Base-by-base conservation (phyloP, 2,113 vertebrate species). In the Eulemur macaco region DNA sequence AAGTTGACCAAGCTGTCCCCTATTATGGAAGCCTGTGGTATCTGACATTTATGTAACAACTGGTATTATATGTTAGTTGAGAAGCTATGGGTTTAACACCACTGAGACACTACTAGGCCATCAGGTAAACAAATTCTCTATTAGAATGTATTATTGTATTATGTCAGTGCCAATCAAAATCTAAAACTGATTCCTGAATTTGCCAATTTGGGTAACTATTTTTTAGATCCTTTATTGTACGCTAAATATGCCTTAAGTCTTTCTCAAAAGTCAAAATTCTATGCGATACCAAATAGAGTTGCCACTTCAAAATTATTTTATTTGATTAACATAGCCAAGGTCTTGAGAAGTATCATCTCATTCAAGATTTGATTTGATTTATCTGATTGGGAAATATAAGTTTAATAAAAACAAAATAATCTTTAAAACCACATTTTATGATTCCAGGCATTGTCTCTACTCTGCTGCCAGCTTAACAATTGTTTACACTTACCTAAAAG, bases 251-350 rank as follows among this genome's bases (percentile, higher is more conserved):
- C 8, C 18, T 89, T 34, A 81, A 54, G 29, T 27, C 17, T 87
- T 93, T 58, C 68, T 89, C 63, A 83, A 86, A 93, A 74, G 21
- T 64, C 27, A 92, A 69, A 58, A 74, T 45, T 83, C 52, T 84
- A 25, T 47, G 15, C 3, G 37, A 31, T 89, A 42, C 11, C 27
- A 63, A 86, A 73, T 29, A 10, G 29, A 66, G 25, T 86, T 94
- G 17, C 64, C 71, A 81, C 95, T 76, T 86, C 58, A 95, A 76
- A 96, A 94, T 90, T 52, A 52, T 8, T 83, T 92, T 76, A 95
- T 68, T 66, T 56, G 83, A 63, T 83, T 89, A 86, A 76, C n/a
- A 73, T 15, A 82, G 11, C 12, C 58, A 77, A 29, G 17, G 17
- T 64, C 81, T 71, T 90, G 31, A 37, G 69, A 92, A 81, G 25